Evolutionary conservation across 1,140 invertebrate genomes (phyloP), one percentile per base, ranked within the genome.

Genomic region (Calephelis nemesis): DNA sequence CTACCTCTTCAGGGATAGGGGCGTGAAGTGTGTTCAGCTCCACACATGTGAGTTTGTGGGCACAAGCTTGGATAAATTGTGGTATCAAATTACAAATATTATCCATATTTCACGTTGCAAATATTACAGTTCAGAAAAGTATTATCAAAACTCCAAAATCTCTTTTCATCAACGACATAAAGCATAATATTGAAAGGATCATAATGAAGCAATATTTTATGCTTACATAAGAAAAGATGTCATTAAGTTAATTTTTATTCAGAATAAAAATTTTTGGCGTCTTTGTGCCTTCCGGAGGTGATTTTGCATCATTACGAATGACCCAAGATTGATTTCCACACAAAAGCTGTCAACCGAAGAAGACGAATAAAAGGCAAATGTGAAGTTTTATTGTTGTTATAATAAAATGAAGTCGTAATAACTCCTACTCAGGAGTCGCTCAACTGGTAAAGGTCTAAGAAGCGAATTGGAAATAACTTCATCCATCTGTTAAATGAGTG

Each of bases 331-430:
- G 87, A 88, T 88, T 88, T 83, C 70, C 68, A 72, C 67, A 90
- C 87, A 91, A 90, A 84, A 76, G 76, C 81, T 84, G 88, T 89
- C 88, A 87, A 82, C 78, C 72, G 79, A 73, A 54, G 73, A 62
- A 71, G 70, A 74, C 75, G 84, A 85, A 86, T 85, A 79, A 82
- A 86, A 84, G 75, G 82, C 81, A 75, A 81, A 77, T 74, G 75
- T 72, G 79, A 72, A 69, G 73, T 76, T 80, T 82, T 78, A 85
- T 90, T 88, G 85, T 91, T 88, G 85, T 88, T 85, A 88, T 76
- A 88, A 89, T 81, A 90, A 91, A 91, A 91, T 91, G 83, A 88
- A 91, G 87, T 79, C 84, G 81, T 90, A 90, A 91, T 91, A 86
- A 90, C 70, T 67, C 48, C 10, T 49, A n/a, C 10, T 11, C n/a